Evolutionary conservation across 2,888 invertebrate genomes (phyloP).

Genomic region (Parnassius apollo): DNA sequence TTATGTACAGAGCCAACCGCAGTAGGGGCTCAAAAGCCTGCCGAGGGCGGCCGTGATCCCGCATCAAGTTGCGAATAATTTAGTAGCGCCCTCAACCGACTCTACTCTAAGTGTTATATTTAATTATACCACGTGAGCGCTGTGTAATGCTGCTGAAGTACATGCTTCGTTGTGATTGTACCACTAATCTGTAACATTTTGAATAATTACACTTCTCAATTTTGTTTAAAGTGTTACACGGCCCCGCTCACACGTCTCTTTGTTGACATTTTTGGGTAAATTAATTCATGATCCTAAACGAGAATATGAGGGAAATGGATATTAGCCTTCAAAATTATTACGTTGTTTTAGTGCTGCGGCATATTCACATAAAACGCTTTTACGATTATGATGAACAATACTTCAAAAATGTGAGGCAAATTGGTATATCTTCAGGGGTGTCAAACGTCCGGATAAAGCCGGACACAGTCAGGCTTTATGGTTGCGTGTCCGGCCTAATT

Average conservation of each 20-base stretch:
- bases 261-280: not conserved
- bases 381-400: no score
- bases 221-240: not conserved
- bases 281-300: not conserved
- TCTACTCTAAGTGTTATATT: constrained; percentile 62
- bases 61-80: constrained; percentile 76
- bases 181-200: constrained; percentile 55
- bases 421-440: no score
- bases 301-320: not conserved
- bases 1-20: constrained; percentile 30
- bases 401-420: no score
- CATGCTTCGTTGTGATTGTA: constrained; percentile 53
- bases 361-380: no score
- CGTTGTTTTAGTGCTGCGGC: no score
- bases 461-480: no score
- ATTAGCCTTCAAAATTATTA: not conserved
- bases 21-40: constrained; percentile 25
- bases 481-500: no score
- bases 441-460: no score
- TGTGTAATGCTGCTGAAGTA: constrained; percentile 52
- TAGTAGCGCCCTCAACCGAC: constrained; percentile 58
- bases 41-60: constrained; percentile 56
- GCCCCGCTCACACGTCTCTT: not conserved
- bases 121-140: constrained; percentile 74
- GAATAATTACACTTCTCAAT: constrained; percentile 18